phyloP scores from a whole-genome alignment of 2,113 vertebrate genomes.

The Barbus barbus region DNA sequence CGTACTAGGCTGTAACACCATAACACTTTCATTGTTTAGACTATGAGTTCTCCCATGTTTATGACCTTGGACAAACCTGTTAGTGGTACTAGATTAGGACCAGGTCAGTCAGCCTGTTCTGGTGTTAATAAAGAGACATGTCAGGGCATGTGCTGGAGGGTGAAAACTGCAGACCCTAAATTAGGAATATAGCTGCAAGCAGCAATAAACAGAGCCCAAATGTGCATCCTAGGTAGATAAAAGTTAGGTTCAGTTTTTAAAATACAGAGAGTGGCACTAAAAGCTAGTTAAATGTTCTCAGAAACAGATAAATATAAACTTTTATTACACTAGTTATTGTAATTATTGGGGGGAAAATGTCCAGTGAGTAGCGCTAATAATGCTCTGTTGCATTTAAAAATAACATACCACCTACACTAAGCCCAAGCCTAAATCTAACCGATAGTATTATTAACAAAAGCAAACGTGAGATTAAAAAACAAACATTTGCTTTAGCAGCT shows the following conservation, averaged over 20 bases:
- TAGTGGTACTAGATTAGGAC: slow-evolving; percentile 33
- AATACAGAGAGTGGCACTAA: too few relatives aligned
- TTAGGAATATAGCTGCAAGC: neutral
- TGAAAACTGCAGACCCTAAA: neutral
- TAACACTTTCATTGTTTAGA: slow-evolving; percentile 48
- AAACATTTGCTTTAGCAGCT: too few relatives aligned
- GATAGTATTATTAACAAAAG: too few relatives aligned
- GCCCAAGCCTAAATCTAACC: too few relatives aligned
- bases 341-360: too few relatives aligned
- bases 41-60: slow-evolving; percentile 26
- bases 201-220: neutral
- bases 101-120: slow-evolving; percentile 18
- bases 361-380: too few relatives aligned
- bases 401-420: too few relatives aligned
- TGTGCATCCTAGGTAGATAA: neutral
- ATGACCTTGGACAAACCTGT: slow-evolving; percentile 50
- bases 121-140: slow-evolving; percentile 39
- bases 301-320: too few relatives aligned
- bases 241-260: neutral
- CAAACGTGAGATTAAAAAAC: too few relatives aligned
- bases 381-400: too few relatives aligned
- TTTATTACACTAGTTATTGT: too few relatives aligned
- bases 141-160: slow-evolving; percentile 40
- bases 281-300: too few relatives aligned
- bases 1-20: slow-evolving; percentile 1